phyloP scores from a whole-genome alignment of 2,797 vertebrate genomes.

The Crypturellus tataupa region DNA sequence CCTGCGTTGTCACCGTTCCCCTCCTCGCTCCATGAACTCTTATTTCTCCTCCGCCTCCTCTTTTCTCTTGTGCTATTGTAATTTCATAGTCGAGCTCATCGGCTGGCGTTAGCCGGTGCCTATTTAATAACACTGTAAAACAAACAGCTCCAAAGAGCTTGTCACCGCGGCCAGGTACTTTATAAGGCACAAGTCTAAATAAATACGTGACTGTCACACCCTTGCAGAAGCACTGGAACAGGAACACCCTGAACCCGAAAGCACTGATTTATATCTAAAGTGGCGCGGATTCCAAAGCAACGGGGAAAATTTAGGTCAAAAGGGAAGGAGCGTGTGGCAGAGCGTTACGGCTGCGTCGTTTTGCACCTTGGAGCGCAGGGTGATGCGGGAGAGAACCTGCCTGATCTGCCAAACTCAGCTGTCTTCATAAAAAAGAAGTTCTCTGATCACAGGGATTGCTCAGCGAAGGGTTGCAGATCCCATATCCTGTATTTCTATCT shows the following conservation, averaged over 20 bases:
- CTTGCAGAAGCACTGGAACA: conserved; percentile 16
- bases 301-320: not conserved
- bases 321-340: not conserved
- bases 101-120: not conserved
- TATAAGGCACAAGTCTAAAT: conserved; percentile 49
- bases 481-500: not conserved
- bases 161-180: conserved; percentile 9
- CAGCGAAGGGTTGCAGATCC: not conserved
- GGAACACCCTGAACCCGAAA: conserved; percentile 45
- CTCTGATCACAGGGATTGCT: not conserved
- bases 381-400: not conserved
- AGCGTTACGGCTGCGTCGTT: not conserved
- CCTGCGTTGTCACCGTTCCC: not conserved
- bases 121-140: not conserved
- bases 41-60: not conserved
- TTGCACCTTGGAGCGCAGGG: not conserved
- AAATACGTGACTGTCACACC: conserved; percentile 59
- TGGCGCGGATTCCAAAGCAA: not conserved
- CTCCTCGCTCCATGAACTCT: not conserved
- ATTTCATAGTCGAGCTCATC: conserved; percentile 36
- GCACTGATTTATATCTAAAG: conserved; percentile 40
- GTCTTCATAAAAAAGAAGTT: not conserved
- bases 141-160: conserved; percentile 46
- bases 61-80: not conserved
- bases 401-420: not conserved